Evolutionary conservation across 2,888 invertebrate species (phyloP), one percentile per base, ranked within the genome.

Genomic region (Andrena chrysosceles): DNA sequence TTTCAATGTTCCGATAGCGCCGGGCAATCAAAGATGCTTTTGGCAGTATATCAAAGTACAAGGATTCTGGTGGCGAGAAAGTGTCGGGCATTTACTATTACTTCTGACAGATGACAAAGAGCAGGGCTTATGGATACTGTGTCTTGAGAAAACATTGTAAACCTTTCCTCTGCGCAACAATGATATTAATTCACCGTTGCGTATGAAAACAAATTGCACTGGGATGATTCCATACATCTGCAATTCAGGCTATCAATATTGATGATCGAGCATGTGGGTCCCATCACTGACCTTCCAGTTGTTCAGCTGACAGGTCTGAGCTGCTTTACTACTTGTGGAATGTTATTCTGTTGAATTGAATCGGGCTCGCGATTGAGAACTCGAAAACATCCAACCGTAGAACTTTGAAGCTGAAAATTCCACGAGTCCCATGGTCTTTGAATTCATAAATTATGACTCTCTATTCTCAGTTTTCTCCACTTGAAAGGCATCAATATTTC

Each of bases 1-100:
- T 54, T 42, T 6, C 10, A 48, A 35, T 35, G 23, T 49, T 23
- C 16, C 56, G 62, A 56, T 49, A 63, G 56, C 73, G 54, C 56
- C 56, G 33, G 48, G 62, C 69, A 83, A 78, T 80, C 68, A 54
- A 77, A 67, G 70, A 33, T 52, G 66, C 59, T 78, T 87, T 80
- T 87, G 89, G 87, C 89, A 77, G 76, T 80, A 72, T 74, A 70
- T 89, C 89, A 89, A 89, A 89, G 69, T 73, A 60, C 29, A 23
- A n/a, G 33, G 56, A 62, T 64, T 70, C 82, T 84, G 83, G 81
- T 85, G 83, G 69, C 84, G 77, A 67, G 83, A 84, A 83, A 79
- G 74, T 77, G 23, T 62, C 31, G 29, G n/a, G 31, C 69, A 70
- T 75, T 72, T 71, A 56, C 56, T 62, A 35, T 23, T 63, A 35